Evolutionary conservation across 2,888 invertebrate genomes (phyloP), one percentile per base, ranked within the genome.

Genomic region (Chalcis sispes): DNA sequence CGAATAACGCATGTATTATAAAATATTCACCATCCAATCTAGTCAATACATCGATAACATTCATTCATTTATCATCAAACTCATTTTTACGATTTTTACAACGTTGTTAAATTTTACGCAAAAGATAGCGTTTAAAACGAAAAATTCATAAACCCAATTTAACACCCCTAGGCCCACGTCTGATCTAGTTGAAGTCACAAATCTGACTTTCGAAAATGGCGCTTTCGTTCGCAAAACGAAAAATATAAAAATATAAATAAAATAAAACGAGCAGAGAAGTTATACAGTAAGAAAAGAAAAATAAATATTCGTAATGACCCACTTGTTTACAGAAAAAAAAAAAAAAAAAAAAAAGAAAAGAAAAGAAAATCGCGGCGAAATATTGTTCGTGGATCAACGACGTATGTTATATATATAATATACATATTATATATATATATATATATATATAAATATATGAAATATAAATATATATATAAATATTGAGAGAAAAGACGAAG

Each of bases 371-470:
- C n/a, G n/a, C 36, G 69, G 25, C 48, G 52, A 50, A 3, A 32
- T 54, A 56, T 67, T 48, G 23, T 64, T 64, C 40, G 69, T 64
- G 73, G 61, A 75, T 75, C 66, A 77, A 75, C 77, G 75, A 76
- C 61, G 72, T 72, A 79, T 62, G 71, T 67, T 77, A 67, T 71
- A 67, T 64, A 72, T 59, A 76, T 56, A 75, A n/a, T n/a, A n/a
- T 29, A 74, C 15, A 58, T 36, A 58, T 20, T 65, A 15, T 48
- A 61, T 52, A 73, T 75, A 62, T 64, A 65, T 61, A 72, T 52
- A 78, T 48, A 46, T 66, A n/a, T 36, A 59, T 58, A 59, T 65
- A 65, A 32, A 64, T 64, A 54, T 56, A 62, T 29, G 59, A 59
- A 71, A 52, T 71, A 65, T 58, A 62, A 59, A 67, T 61, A 74